Conservation (phyloP, 2,113 vertebrate species). For the Paradisaea rubra region DNA sequence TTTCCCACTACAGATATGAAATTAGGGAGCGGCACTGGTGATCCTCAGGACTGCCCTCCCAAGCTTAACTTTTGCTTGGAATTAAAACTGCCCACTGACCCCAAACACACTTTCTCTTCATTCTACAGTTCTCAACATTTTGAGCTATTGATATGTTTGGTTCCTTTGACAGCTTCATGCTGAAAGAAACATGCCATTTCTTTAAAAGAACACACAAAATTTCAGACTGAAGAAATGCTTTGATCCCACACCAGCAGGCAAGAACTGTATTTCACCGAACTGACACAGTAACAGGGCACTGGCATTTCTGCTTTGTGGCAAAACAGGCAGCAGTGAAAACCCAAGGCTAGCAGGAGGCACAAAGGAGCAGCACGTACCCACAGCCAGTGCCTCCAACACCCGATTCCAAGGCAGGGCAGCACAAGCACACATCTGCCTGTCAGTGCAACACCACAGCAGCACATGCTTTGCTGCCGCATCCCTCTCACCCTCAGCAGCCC, state of each 20-base stretch:
- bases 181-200: not conserved
- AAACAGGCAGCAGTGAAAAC: not conserved
- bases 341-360: not conserved
- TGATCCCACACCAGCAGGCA: conserved; percentile 14
- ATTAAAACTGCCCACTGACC: not conserved
- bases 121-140: not conserved
- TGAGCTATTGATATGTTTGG: not conserved
- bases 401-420: not conserved
- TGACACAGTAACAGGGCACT: not conserved
- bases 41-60: not conserved
- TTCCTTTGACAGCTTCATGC: not conserved
- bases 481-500: not conserved
- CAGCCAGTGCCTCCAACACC: accelerated
- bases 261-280: not conserved
- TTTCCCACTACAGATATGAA: not conserved
- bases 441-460: not conserved
- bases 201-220: not conserved
- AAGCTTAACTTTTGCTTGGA: not conserved
- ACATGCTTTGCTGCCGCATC: not conserved
- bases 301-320: not conserved
- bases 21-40: not conserved
- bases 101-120: not conserved
- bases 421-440: not conserved
- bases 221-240: not conserved
- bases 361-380: not conserved